Conservation (phyloP, 2,113 vertebrate genomes). For the Laterallus jamaicensis region DNA sequence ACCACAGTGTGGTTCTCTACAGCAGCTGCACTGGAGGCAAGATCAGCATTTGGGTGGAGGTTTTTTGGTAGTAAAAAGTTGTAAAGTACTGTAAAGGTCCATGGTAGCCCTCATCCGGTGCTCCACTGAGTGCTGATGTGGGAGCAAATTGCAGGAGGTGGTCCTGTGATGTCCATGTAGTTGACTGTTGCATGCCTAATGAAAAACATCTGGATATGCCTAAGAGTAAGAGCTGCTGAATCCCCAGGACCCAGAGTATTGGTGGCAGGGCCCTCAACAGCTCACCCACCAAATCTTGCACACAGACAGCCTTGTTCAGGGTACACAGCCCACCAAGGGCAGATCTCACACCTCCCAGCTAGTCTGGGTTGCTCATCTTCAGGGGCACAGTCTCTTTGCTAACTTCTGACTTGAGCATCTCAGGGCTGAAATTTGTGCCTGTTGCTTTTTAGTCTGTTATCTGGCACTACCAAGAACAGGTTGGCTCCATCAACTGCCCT, state of each 20-base stretch:
- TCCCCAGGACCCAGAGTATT: neutral
- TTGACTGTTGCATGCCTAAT: neutral
- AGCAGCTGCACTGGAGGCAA: fast-evolving
- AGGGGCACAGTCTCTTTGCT: neutral
- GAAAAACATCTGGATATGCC: fast-evolving
- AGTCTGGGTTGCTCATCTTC: neutral
- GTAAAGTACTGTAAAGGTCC: neutral
- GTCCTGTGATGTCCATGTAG: no score
- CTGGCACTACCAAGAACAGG: neutral
- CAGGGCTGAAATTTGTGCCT: neutral
- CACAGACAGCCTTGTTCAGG: neutral
- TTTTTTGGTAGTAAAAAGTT: neutral
- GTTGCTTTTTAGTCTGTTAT: neutral
- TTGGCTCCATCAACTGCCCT: neutral
- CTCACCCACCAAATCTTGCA: neutral
- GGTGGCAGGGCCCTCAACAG: neutral
- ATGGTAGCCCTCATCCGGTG: neutral
- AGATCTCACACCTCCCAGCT: neutral
- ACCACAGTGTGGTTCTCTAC: neutral
- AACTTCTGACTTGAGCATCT: neutral
- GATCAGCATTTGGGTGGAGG: neutral
- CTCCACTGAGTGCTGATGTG: neutral
- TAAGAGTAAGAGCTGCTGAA: neutral
- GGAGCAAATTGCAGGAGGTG: neutral
- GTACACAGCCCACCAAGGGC: fast-evolving